Percentiles rank a stretch among this genome's conserved stretches.
Evolutionary conservation across 1,140 invertebrate species (phyloP).

Genomic region (Planococcus citri): DNA sequence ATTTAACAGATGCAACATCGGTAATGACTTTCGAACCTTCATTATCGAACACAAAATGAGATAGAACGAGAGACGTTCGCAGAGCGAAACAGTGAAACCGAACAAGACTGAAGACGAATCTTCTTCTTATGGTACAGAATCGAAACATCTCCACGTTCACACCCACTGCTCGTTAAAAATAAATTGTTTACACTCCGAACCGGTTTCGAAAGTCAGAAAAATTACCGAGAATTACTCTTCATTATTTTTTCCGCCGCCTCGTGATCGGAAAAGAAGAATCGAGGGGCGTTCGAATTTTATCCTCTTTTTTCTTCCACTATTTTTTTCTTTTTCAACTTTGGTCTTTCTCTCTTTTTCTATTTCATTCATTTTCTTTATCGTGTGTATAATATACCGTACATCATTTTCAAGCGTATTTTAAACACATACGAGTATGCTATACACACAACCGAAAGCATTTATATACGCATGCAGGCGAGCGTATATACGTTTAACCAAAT

Average conservation of each 20-base stretch:
- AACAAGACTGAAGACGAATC: too few relatives aligned
- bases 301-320: too few relatives aligned
- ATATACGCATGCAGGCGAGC: neutral
- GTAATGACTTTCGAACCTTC: neutral
- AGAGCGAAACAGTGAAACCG: too few relatives aligned
- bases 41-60: neutral
- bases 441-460: too few relatives aligned
- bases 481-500: neutral
- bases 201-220: slow-evolving; percentile 6
- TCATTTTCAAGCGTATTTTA: too few relatives aligned
- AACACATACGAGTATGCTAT: too few relatives aligned
- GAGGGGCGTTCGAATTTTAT: neutral
- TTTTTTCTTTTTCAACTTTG: too few relatives aligned
- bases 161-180: slow-evolving; percentile 6
- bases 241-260: slow-evolving; percentile 6
- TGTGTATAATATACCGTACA: too few relatives aligned
- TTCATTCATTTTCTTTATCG: too few relatives aligned
- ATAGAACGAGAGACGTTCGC: too few relatives aligned
- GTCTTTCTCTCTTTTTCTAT: too few relatives aligned
- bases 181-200: slow-evolving; percentile 6
- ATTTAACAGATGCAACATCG: neutral
- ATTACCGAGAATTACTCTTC: slow-evolving; percentile 2
- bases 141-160: neutral
- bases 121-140: neutral
- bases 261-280: slow-evolving; percentile 4